phyloP scores from a whole-genome alignment of 2,113 vertebrate species.

The Alces alces region DNA sequence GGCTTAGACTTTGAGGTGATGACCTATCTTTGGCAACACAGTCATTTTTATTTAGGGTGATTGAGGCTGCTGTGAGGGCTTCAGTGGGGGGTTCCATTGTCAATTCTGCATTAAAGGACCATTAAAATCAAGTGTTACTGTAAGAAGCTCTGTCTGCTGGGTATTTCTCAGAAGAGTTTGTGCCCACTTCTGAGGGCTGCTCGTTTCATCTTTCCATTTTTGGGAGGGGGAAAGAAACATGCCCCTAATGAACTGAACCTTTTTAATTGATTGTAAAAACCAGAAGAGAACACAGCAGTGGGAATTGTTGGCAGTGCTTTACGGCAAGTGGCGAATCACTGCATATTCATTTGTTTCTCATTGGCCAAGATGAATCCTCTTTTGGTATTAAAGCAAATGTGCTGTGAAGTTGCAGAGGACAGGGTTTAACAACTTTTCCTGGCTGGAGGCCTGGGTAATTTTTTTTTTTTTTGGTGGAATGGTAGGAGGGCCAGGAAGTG shows the following conservation, averaged over 20 bases:
- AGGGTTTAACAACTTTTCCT: constrained; percentile 65
- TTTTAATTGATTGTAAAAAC: constrained; percentile 80
- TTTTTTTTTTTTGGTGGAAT: background rate
- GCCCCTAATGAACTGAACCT: constrained; percentile 53
- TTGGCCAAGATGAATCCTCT: constrained; percentile 70
- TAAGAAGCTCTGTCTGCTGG: constrained; percentile 76
- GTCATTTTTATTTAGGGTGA: constrained; percentile 77
- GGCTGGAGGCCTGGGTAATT: constrained; percentile 48
- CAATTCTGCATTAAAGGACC: constrained; percentile 78
- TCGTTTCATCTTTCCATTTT: constrained; percentile 61
- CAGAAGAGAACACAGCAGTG: constrained; percentile 65
- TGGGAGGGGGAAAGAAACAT: constrained; percentile 41
- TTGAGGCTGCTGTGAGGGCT: constrained; percentile 64
- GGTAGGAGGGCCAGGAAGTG: constrained; percentile 29
- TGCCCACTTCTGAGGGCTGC: constrained; percentile 66
- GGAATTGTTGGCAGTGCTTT: constrained; percentile 67
- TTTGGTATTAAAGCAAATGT: constrained; percentile 66
- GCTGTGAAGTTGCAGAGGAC: constrained; percentile 59
- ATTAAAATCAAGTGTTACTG: constrained; percentile 83
- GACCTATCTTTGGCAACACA: constrained; percentile 48
- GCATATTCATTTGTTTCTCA: constrained; percentile 75
- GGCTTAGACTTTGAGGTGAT: constrained; percentile 37
- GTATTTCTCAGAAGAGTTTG: constrained; percentile 81
- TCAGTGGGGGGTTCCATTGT: constrained; percentile 68
- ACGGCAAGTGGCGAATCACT: constrained; percentile 66